Evolutionary conservation across 2,113 vertebrate species (phyloP), one percentile per base, ranked within the genome.

Genomic region (Variabilichromis moorii): DNA sequence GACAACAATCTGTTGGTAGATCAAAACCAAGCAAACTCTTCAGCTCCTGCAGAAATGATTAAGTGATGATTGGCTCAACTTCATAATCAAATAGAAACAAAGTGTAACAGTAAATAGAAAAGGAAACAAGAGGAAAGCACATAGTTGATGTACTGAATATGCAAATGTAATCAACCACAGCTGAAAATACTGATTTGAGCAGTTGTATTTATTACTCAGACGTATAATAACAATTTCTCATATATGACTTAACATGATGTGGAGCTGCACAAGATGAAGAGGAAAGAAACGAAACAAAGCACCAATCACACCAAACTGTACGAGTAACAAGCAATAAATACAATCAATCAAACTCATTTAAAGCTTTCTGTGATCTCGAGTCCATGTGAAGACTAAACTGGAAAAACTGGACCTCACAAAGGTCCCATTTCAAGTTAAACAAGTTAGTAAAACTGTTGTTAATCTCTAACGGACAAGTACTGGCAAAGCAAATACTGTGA

Each of bases 111-210:
- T n/a, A 51, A 78, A 51, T 3, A 50, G 71, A 50, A 50, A 31
- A 31, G 26, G 0, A 78, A 78, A 13, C 26, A n/a, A 33, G 73
- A 35, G 76, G 78, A 80, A 86, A 91, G 71, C 42, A 85, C 83
- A 84, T 50, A 51, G 66, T 59, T 61, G 57, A 81, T 57, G 42
- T 57, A 16, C 54, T 90, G 53, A 90, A 88, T 90, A 91, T 93
- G 86, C 53, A 76, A 87, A 91, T 90, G 88, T 21, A 88, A 90
- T 91, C 84, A 90, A 83, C 59, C 35, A 40, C 51, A 61, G 50
- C 42, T 3, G 53, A 78, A 63, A 79, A 63, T 47, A 33, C 66
- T 24, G 82, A 10, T 53, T 81, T 9, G 40, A 81, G 85, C 81
- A 51, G 45, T 33, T n/a, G 45, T 78, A 78, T 51, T 51, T 78